Evolutionary conservation across 2,797 vertebrate species (phyloP), one percentile per base, ranked within the genome.

Genomic region (Podargus strigoides): DNA sequence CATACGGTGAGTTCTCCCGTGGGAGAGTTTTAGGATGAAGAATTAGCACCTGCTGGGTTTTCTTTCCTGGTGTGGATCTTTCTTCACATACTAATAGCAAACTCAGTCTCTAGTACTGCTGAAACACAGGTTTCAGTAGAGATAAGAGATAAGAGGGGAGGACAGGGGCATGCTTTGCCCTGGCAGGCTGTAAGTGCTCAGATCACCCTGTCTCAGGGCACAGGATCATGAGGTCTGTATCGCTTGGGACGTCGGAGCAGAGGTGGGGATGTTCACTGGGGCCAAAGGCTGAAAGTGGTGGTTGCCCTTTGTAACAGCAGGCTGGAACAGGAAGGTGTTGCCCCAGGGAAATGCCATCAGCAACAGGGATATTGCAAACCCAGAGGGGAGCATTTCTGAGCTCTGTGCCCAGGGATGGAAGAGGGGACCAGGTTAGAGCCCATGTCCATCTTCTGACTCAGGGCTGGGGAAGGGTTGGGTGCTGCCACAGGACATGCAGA

Each of bases 1-100:
- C 96, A 98, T 99, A 84, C 98, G 99, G 99, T 99, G 85, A 97
- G 98, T 96, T 89, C 76, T 75, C 24, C 1, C 2, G 3, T 1
- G 0, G 36, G 15, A 78, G 41, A 85, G 87, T 53, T 85, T 47
- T 80, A 32, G 17, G 46, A n/a, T n/a, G 66, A 77, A 16, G 23
- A 75, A 28, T n/a, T 47, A 58, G 10, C 62, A 63, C 20, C 66
- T 75, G 26, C 44, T 62, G 32, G 15, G 19, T 55, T 82, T 82
- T 41, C 26, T 63, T 84, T 36, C 47, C 62, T 70, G 46, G 9
- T 74, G 39, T 49, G 41, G 12, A n/a, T 74, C 52, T 73, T 80
- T 88, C 56, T 68, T 81, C 75, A 58, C 53, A n/a, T 63, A 30
- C 67, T 52, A 30, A 44, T 64, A 59, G 46, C 46, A 66, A 81